Conservation (phyloP, 2,888 invertebrate species). For the Melieria omissa region DNA sequence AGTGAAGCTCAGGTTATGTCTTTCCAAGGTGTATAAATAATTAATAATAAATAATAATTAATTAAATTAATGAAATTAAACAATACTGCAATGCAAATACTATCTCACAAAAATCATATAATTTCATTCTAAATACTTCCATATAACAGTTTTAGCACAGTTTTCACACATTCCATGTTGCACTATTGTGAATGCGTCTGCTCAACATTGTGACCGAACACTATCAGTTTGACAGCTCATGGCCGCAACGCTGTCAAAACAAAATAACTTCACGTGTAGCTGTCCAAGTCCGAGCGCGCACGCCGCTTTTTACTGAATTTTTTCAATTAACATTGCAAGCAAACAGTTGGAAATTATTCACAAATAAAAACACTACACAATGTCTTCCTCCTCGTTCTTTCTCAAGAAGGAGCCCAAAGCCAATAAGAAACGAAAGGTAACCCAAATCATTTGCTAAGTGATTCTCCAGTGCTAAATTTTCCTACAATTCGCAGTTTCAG, state of each 20-base stretch:
- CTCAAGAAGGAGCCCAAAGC: conserved; percentile 71
- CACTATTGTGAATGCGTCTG: no score
- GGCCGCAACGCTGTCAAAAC: conserved; percentile 40
- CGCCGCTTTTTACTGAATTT: conserved; percentile 25
- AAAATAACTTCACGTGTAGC: conserved; percentile 46
- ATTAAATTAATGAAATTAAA: no score
- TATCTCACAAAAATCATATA: no score
- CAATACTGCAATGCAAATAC: no score
- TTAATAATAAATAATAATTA: no score
- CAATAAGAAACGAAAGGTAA: conserved; percentile 70
- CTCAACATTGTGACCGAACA: conserved; percentile 9
- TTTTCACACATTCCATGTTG: no score
- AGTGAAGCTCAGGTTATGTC: no score
- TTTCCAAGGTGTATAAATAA: no score
- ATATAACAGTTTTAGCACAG: no score
- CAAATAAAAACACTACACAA: conserved; percentile 32
- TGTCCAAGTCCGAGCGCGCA: not conserved
- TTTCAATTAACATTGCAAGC: conserved; percentile 22
- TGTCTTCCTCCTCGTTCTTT: conserved; percentile 72
- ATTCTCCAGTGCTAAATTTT: not conserved
- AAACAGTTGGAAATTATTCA: conserved; percentile 8
- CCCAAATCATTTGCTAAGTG: conserved; percentile 9
- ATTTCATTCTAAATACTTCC: no score
- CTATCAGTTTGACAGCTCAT: conserved; percentile 9
- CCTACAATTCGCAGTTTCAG: not conserved